Conservation (phyloP, 2,888 invertebrate species). For the Penaeus monodon region DNA sequence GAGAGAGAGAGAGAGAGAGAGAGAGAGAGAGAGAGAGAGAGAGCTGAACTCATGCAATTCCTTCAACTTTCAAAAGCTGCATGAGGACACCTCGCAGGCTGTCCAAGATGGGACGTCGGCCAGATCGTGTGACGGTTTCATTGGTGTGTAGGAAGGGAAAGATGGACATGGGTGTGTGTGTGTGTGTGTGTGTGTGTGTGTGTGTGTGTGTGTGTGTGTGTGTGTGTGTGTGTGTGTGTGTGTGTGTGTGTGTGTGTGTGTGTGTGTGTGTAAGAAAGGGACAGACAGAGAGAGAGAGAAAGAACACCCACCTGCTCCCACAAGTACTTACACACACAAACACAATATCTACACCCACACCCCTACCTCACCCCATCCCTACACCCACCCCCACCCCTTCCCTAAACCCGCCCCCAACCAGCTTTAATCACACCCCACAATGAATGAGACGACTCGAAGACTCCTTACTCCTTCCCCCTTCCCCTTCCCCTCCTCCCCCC, state of each 20-base stretch:
- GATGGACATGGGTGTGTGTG: neutral
- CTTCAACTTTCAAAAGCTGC: too few relatives aligned
- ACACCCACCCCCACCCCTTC: too few relatives aligned
- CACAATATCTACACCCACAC: too few relatives aligned
- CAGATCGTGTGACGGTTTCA: neutral
- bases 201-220: constrained; percentile 18
- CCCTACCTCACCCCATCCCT: too few relatives aligned
- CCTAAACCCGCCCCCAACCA: too few relatives aligned
- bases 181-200: constrained; percentile 10
- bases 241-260: neutral
- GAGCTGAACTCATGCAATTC: neutral
- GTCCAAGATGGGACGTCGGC: neutral
- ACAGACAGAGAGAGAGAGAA: neutral
- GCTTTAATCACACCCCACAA: too few relatives aligned
- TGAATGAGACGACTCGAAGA: too few relatives aligned
- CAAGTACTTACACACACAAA: too few relatives aligned
- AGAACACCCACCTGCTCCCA: too few relatives aligned
- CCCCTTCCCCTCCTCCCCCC: neutral
- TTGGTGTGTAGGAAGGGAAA: neutral
- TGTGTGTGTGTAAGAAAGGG: neutral
- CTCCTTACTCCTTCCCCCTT: neutral
- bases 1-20: constrained; percentile 5
- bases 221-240: constrained; percentile 4
- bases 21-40: constrained; percentile 8
- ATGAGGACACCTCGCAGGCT: neutral